Conservation (phyloP, 2,113 vertebrate genomes). For the Pteropus alecto region DNA sequence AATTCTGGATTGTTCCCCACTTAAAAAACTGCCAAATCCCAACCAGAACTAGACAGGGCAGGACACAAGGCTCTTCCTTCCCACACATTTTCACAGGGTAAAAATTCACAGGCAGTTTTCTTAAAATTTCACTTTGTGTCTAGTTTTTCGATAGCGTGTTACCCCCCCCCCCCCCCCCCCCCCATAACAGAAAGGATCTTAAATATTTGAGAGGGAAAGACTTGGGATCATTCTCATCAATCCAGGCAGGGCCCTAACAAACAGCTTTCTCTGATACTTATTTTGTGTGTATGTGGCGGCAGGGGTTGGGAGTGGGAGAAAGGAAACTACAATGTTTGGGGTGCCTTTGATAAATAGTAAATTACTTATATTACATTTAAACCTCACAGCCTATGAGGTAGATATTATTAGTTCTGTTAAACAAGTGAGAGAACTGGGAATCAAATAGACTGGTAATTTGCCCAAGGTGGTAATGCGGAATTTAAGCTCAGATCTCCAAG, state of each 20-base stretch:
- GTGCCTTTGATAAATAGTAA: not conserved
- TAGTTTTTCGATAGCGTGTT: slow-evolving; percentile 13
- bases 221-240: not conserved
- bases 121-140: not conserved
- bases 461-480: not conserved
- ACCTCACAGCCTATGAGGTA: not conserved
- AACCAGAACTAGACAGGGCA: slow-evolving; percentile 36
- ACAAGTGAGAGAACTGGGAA: not conserved
- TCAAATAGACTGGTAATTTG: not conserved
- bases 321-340: not conserved
- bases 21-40: slow-evolving; percentile 45
- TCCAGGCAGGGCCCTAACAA: not conserved
- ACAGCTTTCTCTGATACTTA: not conserved
- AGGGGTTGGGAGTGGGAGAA: not conserved
- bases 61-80: not conserved
- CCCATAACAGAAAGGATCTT: not conserved
- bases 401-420: not conserved
- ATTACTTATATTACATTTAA: not conserved
- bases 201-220: not conserved
- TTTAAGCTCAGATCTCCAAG: not conserved
- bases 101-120: slow-evolving; percentile 25
- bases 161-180: too few species aligned
- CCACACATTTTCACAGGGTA: not conserved
- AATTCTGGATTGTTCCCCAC: slow-evolving; percentile 43
- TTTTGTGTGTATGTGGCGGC: not conserved